Evolutionary conservation across 2,797 vertebrate species (phyloP).

Genomic region (Podarcis lilfordi): DNA sequence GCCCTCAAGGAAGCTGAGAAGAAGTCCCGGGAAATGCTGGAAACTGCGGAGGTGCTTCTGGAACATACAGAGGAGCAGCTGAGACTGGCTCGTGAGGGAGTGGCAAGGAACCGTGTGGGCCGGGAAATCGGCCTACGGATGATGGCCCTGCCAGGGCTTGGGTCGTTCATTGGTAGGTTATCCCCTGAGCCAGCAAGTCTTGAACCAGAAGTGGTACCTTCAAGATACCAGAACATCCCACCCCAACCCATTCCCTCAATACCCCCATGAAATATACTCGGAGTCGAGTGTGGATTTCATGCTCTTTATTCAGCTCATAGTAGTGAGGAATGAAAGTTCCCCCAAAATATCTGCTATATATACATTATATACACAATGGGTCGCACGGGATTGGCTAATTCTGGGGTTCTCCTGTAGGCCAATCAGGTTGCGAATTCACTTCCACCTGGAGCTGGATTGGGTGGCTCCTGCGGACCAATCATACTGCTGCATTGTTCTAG

Average conservation of each 20-base stretch:
- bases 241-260: neutral
- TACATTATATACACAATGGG: no score
- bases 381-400: no score
- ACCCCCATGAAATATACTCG: no score
- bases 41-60: neutral
- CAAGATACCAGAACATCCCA: neutral
- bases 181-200: neutral
- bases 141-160: conserved; percentile 5
- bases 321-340: no score
- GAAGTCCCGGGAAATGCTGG: conserved; percentile 3
- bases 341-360: no score
- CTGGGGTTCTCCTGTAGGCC: no score
- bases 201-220: neutral
- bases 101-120: neutral
- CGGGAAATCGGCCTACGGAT: neutral
- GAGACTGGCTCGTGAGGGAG: neutral
- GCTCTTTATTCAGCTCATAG: no score
- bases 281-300: no score
- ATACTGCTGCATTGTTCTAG: no score
- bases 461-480: no score
- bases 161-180: conserved; percentile 3
- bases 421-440: no score
- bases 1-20: neutral
- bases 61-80: neutral
- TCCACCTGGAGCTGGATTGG: no score